Evolutionary conservation across 1,140 invertebrate species (phyloP), one percentile per base, ranked within the genome.

Genomic region (Heterodera carotae): DNA sequence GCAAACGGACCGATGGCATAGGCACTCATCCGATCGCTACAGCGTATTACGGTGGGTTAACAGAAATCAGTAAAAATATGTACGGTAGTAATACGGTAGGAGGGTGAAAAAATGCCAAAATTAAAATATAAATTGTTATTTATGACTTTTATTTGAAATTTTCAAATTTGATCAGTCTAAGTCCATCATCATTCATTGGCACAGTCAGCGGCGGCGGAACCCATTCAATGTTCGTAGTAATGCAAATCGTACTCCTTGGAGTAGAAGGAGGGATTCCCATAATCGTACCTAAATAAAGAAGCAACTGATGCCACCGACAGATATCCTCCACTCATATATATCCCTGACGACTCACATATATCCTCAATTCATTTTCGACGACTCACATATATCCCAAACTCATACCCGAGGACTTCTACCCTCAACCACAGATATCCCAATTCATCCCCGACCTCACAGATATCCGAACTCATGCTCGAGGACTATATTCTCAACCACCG

Each of bases 201-300:
- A 25, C 60, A 62, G 15, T 43, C 0, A 10, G 7, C 60, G 10
- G 18, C 27, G 27, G 15, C 62, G 27, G 8, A n/a, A n/a, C n/a
- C 22, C 10, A 12, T 12, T 74, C 25, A 74, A 34, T 29, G 43
- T 34, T 74, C 72, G 59, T 27, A 74, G 36, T 74, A 74, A 34
- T 74, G 43, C 72, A 74, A 62, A 25, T 74, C 72, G 15, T 31
- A 74, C n/a, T 74, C 72, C 25, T 74, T 74, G 12, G 72, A 74
- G 39, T 74, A 74, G 39, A 74, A 74, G 22, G 56, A 74, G 27
- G 72, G 72, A 62, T 74, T 74, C 27, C 53, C 72, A 12, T 74
- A 74, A 27, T 74, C 72, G 64, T 64, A 74, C 8, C 72, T 73
- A 29, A 18, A 70, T 33, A 60, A 12, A 29, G 59, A 34, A 5